Base-by-base conservation (phyloP, 2,888 invertebrate species). In the Nomada lathburiana region DNA sequence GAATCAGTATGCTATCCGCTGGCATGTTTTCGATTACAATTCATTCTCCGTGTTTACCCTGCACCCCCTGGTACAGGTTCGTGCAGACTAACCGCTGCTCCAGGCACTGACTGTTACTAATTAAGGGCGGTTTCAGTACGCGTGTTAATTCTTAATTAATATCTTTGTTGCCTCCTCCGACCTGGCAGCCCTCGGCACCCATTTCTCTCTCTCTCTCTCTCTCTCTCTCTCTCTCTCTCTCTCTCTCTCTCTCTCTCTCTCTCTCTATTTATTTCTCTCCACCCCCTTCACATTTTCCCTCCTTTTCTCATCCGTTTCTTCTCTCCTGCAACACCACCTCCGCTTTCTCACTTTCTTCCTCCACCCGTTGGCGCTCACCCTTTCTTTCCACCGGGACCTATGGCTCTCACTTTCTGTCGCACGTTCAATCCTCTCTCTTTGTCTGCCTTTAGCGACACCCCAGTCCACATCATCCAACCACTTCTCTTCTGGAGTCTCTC, bases 111-210 rank as follows among this genome's bases (percentile, higher is more conserved):
- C 90, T 90, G 90, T 90, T 92, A 92, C 91, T 93, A 93, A 93
- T 92, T 93, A 92, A 91, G 91, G 88, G 88, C 88, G 89, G 88
- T 90, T 91, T 91, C 89, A 87, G 86, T 87, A 92, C 90, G 91
- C 91, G 90, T 92, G 92, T 92, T 92, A 92, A 93, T 93, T 92
- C 91, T 92, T 93, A 92, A 93, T 93, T 92, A 93, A 93, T 93
- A 92, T 92, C 91, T 90, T 92, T 91, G 90, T 91, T 90, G 85
- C 82, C 84, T 88, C 86, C 90, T 89, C 87, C 87, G 87, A 81
- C 83, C 84, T 86, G 80, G 86, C 86, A 83, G 80, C 83, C 83
- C 86, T 82, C 83, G 74, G 75, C 79, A 68, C 81, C 80, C 74
- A 72, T 63, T 79, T 76, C 78, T 60, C 81, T 36, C 79, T 67